phyloP scores from a whole-genome alignment of 2,113 vertebrate species.

The Ameiurus melas region DNA sequence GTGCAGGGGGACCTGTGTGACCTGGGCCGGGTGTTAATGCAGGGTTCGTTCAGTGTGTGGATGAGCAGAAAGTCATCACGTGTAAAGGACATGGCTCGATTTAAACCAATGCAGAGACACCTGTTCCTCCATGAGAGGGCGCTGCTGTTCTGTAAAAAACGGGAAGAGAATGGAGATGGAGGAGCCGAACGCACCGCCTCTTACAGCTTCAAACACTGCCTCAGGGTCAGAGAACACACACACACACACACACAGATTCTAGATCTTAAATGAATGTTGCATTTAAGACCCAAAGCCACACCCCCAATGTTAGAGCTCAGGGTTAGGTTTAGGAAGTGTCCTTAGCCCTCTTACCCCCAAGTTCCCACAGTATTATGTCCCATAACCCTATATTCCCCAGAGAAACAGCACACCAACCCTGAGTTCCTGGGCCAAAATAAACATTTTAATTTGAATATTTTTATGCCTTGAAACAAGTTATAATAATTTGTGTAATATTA shows the following conservation, averaged over 20 bases:
- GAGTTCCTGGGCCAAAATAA: no score
- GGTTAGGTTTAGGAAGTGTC: neutral
- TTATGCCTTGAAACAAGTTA: no score
- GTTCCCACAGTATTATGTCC: no score
- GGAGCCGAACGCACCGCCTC: slow-evolving; percentile 82
- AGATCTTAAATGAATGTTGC: neutral
- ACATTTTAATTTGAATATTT: no score
- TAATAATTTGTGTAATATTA: no score
- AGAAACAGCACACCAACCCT: no score
- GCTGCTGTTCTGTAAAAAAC: slow-evolving; percentile 92
- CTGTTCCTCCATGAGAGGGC: slow-evolving; percentile 93
- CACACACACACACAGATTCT: neutral
- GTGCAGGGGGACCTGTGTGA: slow-evolving; percentile 87
- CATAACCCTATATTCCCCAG: no score
- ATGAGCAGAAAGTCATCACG: slow-evolving; percentile 86
- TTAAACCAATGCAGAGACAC: slow-evolving; percentile 97
- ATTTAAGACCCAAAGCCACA: neutral
- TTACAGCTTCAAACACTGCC: slow-evolving; percentile 94
- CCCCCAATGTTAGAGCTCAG: neutral
- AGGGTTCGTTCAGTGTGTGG: slow-evolving; percentile 95
- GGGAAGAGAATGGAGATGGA: slow-evolving; percentile 81
- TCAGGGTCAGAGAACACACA: slow-evolving; percentile 77
- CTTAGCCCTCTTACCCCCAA: no score
- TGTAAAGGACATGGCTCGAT: slow-evolving; percentile 95
- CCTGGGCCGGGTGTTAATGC: slow-evolving; percentile 87